Conservation (phyloP, 2,888 invertebrate genomes). For the Anorthoa munda region DNA sequence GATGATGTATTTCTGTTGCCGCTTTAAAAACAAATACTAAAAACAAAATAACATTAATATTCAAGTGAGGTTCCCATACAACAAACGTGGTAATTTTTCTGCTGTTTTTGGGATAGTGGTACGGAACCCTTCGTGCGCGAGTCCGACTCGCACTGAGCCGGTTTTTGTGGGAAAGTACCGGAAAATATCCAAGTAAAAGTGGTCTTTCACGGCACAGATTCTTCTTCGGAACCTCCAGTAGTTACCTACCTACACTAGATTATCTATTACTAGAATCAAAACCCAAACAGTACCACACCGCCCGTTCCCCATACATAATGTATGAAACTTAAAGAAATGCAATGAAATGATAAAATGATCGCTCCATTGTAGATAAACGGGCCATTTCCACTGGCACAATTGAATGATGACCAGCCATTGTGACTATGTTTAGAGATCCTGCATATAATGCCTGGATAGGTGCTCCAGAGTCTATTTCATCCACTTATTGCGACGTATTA, state of each 20-base stretch:
- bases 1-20: too few relatives aligned
- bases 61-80: too few relatives aligned
- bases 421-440: constrained; percentile 91
- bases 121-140: too few relatives aligned
- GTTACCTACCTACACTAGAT: neutral
- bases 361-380: constrained; percentile 87
- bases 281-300: constrained; percentile 50
- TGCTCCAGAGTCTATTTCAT: constrained; percentile 78
- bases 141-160: too few relatives aligned
- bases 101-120: too few relatives aligned
- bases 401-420: constrained; percentile 89
- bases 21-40: too few relatives aligned
- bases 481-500: constrained; percentile 85
- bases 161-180: neutral
- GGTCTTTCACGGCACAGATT: too few relatives aligned
- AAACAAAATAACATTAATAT: too few relatives aligned
- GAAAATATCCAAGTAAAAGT: too few relatives aligned
- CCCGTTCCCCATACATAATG: constrained; percentile 79
- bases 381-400: constrained; percentile 88
- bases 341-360: constrained; percentile 81
- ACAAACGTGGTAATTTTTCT: too few relatives aligned
- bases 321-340: constrained; percentile 89
- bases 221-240: too few relatives aligned
- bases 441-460: constrained; percentile 86
- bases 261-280: neutral